phyloP scores from a whole-genome alignment of 2,797 vertebrate genomes.

The Alectoris magna region DNA sequence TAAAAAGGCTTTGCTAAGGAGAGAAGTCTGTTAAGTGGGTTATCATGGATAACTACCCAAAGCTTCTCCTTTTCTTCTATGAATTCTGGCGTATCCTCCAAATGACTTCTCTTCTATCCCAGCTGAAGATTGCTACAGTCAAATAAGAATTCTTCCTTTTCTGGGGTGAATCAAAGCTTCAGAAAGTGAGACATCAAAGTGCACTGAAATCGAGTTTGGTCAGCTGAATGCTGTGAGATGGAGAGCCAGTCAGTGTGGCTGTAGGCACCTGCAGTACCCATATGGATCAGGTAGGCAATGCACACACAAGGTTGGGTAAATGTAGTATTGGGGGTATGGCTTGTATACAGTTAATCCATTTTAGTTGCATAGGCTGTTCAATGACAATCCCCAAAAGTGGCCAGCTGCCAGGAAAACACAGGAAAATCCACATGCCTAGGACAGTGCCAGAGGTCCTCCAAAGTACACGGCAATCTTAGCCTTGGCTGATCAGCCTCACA shows the following conservation, averaged over 20 bases:
- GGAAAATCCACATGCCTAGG: background rate
- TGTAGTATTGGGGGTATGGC: background rate
- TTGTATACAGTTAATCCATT: background rate
- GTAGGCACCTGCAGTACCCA: background rate
- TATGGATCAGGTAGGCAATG: accelerated
- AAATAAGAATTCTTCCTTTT: background rate
- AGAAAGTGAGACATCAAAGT: background rate
- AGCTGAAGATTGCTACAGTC: background rate
- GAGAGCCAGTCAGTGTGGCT: background rate
- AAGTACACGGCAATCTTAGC: background rate
- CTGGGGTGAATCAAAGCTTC: background rate
- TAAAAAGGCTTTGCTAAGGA: background rate
- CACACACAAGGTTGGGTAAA: background rate
- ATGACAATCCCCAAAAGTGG: background rate
- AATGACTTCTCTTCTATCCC: background rate
- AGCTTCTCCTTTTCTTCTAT: background rate
- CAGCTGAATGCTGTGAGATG: accelerated
- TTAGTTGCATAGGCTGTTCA: background rate
- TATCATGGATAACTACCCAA: background rate
- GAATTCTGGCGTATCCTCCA: background rate
- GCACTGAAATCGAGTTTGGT: background rate
- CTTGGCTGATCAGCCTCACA: background rate
- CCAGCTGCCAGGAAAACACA: background rate
- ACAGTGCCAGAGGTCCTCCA: background rate
- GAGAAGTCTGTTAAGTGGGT: background rate